Evolutionary conservation across 2,113 vertebrate genomes (phyloP).

Genomic region (Vicugna pacos): DNA sequence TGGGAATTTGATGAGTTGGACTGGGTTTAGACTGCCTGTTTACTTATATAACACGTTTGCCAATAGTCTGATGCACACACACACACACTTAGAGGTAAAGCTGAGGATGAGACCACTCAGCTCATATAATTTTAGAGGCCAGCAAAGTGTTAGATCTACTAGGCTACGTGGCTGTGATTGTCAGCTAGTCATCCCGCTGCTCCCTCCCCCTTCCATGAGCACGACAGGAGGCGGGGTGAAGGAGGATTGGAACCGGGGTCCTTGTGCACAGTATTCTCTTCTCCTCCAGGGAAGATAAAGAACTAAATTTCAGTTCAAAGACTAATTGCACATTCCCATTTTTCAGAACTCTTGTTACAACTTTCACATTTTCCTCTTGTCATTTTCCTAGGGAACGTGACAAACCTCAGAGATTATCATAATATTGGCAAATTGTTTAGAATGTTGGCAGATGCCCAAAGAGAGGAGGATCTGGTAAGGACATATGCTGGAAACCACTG

Average conservation of each 20-base stretch:
- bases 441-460: conserved; percentile 3
- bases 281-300: conserved; percentile 12
- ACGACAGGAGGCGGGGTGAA: background rate
- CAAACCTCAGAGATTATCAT: background rate
- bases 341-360: background rate
- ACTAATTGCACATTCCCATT: background rate
- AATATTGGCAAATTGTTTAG: conserved; percentile 45
- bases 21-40: background rate
- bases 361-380: background rate
- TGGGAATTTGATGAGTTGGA: background rate
- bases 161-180: background rate
- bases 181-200: background rate
- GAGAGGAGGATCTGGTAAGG: background rate
- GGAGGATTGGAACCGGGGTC: background rate
- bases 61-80: background rate
- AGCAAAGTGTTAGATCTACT: background rate
- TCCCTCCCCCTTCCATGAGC: background rate
- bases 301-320: conserved; percentile 17
- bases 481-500: background rate
- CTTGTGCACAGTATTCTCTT: background rate
- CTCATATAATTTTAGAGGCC: background rate
- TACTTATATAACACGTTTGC: background rate
- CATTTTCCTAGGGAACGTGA: conserved; percentile 7
- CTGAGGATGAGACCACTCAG: background rate
- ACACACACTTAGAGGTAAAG: background rate